Evolutionary conservation across 2,888 invertebrate species (phyloP).

Genomic region (Zhuqinia jingwanae): DNA sequence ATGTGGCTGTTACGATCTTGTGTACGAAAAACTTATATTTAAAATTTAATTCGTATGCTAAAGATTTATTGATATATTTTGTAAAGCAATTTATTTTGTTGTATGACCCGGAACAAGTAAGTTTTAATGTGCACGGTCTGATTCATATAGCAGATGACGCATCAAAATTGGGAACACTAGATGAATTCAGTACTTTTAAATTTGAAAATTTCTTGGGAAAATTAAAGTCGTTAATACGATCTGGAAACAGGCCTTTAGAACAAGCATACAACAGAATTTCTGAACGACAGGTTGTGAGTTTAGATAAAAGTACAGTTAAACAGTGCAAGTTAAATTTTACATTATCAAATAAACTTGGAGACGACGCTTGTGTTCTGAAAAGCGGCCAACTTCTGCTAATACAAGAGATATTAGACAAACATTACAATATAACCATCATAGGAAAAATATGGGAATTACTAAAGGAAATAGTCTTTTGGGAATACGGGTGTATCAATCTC

Average conservation of each 20-base stretch:
- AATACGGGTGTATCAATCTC: background rate
- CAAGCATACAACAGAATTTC: constrained; percentile 24
- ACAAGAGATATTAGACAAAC: background rate
- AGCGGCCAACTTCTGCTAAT: background rate
- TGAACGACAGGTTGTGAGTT: too few relatives aligned
- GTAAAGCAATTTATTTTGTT: constrained; percentile 33
- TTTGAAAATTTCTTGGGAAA: constrained; percentile 53
- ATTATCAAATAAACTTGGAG: background rate
- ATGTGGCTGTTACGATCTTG: constrained; percentile 62
- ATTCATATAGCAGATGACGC: constrained; percentile 51
- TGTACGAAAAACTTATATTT: background rate
- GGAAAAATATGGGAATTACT: too few relatives aligned
- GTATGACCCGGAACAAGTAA: constrained; percentile 45
- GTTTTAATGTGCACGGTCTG: constrained; percentile 61
- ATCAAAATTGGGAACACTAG: constrained; percentile 35
- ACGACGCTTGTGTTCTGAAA: background rate
- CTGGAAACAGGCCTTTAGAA: constrained; percentile 14
- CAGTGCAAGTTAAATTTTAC: background rate
- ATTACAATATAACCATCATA: background rate
- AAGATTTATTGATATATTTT: constrained; percentile 47
- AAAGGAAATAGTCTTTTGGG: too few relatives aligned
- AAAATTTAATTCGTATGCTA: constrained; percentile 16
- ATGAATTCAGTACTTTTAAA: constrained; percentile 57
- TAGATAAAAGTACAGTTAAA: too few relatives aligned
- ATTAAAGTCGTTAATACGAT: background rate